Percentiles rank a stretch among this genome's conserved stretches.
These are phyloP conservation scores for Poeciliopsis paucimaculata DNA, from an alignment of 2,797 vertebrate species.

Conservation along the genomic window DNA sequence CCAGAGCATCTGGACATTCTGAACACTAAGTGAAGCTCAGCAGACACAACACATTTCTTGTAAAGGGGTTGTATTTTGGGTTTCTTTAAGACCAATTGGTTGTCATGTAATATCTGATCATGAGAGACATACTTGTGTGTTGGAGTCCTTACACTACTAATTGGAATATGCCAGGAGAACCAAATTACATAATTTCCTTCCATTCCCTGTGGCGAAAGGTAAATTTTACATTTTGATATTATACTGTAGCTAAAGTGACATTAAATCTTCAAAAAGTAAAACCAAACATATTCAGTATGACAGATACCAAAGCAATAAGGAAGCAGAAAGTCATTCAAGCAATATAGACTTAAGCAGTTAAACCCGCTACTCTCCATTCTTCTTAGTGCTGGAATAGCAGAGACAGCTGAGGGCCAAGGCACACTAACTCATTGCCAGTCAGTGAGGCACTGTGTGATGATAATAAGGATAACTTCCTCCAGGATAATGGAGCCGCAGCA, in stretches of 20 bases:
- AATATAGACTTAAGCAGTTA: conserved; percentile 24
- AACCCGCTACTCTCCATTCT: conserved; percentile 19
- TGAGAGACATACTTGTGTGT: not conserved
- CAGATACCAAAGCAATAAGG: not conserved
- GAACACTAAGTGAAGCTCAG: not conserved
- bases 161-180: not conserved
- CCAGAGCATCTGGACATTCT: not conserved
- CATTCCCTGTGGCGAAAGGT: not conserved
- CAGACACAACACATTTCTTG: not conserved
- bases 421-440: conserved; percentile 69
- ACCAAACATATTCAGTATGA: not conserved
- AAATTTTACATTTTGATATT: not conserved
- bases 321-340: conserved; percentile 8
- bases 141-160: not conserved
- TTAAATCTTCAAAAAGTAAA: not conserved
- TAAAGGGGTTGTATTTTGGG: not conserved
- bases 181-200: not conserved
- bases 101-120: not conserved
- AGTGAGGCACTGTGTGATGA: conserved; percentile 72
- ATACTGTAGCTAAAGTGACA: not conserved
- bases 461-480: conserved; percentile 83
- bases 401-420: conserved; percentile 47
- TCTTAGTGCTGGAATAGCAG: conserved; percentile 12
- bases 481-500: conserved; percentile 77
- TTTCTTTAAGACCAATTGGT: not conserved